Base-by-base conservation (phyloP, 2,888 invertebrate species). In the Lycaena phlaeas region DNA sequence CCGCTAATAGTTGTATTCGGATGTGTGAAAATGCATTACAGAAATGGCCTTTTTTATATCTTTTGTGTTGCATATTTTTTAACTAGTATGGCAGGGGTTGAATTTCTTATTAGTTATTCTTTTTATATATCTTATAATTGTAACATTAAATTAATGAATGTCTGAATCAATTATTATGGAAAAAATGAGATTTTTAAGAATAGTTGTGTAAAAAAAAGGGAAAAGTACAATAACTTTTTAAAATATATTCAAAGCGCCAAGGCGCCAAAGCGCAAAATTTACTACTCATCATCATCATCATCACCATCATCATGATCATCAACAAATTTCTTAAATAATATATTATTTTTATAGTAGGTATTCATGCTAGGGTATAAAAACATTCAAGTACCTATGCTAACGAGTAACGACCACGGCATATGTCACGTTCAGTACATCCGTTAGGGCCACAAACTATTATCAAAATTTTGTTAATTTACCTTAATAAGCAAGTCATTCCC, bases 401-500 rank as follows among this genome's bases (percentile, higher is more conserved):
- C 39, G 39, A 40, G 9, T 40, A 40, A 40, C 39, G 39, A 40
- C 9, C 31, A 15, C 17, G 25, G 39, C 39, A 40, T 40, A 40
- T 40, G 39, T 25, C 15, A 39, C 30, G 25, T 17, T 12, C 18
- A 22, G 11, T 18, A 9, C 25, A 22, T 18, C 10, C 25, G 25
- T 25, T 31, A 26, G 42, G 31, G 40, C 42, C 25, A 31, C 42
- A 31, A 40, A 26, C 4, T 46, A 31, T 39, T 50, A 48, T 44
- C 38, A 66, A 56, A 62, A 68, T 59, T 64, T 67, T 60, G 67
- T 69, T 74, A 75, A 76, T 76, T 58, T 56, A 69, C 70, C 66
- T 66, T 70, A 72, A 78, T 72, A 68, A 68, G 61, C 66, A 58
- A 75, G 74, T 78, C 77, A 77, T 74, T 62, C 72, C 74, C 53